Conservation (phyloP, 2,113 vertebrate genomes). For the Scartelaos histophorus region DNA sequence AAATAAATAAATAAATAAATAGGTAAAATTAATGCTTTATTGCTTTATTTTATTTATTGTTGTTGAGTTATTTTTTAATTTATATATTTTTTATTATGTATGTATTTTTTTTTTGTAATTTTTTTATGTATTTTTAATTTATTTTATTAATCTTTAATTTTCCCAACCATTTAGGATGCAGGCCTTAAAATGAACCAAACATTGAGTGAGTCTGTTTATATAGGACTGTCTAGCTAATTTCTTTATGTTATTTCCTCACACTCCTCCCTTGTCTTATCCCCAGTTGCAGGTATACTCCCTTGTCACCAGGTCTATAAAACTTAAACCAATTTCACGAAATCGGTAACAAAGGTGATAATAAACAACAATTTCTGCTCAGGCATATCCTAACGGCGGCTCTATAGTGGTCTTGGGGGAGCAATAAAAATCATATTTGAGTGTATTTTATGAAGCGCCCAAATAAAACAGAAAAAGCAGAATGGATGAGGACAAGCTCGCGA, state of each 20-base stretch:
- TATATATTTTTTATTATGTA: no score
- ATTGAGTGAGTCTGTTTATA: not conserved
- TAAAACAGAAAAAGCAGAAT: conserved; percentile 34
- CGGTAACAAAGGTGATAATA: conserved; percentile 5
- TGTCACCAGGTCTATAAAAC: not conserved
- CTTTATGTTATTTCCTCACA: not conserved
- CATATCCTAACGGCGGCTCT: conserved; percentile 33
- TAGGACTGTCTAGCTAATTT: not conserved
- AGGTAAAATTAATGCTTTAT: no score
- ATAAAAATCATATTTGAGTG: conserved; percentile 61
- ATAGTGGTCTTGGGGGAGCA: conserved; percentile 46
- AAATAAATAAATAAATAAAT: no score
- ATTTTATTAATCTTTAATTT: no score
- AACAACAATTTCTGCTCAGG: not conserved
- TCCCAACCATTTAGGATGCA: no score
- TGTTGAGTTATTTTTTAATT: no score
- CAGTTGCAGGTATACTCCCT: not conserved
- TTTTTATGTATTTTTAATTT: no score
- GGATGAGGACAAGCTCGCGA: conserved; percentile 45
- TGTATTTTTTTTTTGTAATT: no score
- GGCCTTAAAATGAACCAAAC: no score
- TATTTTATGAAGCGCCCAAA: conserved; percentile 60
- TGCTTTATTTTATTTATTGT: no score
- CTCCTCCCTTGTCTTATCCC: not conserved
- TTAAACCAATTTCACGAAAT: not conserved